Base-by-base conservation (phyloP, 2,888 invertebrate genomes). In the Sialis fuliginosa region DNA sequence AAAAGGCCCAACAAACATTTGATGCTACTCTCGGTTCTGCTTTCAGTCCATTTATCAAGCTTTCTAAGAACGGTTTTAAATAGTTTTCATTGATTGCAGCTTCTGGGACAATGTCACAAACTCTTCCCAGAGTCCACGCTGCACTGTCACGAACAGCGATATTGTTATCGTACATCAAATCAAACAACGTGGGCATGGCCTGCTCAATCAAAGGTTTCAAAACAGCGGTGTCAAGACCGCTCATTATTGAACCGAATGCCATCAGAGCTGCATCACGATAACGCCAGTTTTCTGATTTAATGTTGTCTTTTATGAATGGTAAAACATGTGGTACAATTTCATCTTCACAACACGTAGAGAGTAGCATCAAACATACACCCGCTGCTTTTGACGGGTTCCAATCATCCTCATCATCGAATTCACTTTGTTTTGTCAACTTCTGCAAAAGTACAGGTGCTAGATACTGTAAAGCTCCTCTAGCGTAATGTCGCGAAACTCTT, bases 321-420 rank as follows among this genome's bases (percentile, higher is more conserved):
- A 98, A 70, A 9, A 96, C 93, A 64, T 84, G 83, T 1, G 85
- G 85, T n/a, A 98, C 90, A 52, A 98, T 90, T 60, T 87, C 89
- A 64, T 97, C 92, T 65, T 96, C 96, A 62, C 96, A 96, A 62
- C 97, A 97, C 42, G 91, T 88, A 13, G 98, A 89, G 54, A 99
- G 71, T 43, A 99, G 72, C 93, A 97, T 97, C 31, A 99, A 72
- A 63, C 98, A 99, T 4, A 99, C 98, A 34, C 97, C 95, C 4
- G 98, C 93, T 1, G 99, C 96, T 70, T 99, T 99, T 54, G 93
- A 89, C 1, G 98, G 98, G 66, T 95, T 97, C 98, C 98, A 99
- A 58, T 95, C 96, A 60, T 97, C 90, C 63, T 98, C 97, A 65
- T 98, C 96, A 61, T 98, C 97, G 56, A 83, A 78, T 62, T 98